These are phyloP conservation scores for Falco columbarius DNA, from an alignment of 2,797 vertebrate genomes.

Conservation along the genomic window DNA sequence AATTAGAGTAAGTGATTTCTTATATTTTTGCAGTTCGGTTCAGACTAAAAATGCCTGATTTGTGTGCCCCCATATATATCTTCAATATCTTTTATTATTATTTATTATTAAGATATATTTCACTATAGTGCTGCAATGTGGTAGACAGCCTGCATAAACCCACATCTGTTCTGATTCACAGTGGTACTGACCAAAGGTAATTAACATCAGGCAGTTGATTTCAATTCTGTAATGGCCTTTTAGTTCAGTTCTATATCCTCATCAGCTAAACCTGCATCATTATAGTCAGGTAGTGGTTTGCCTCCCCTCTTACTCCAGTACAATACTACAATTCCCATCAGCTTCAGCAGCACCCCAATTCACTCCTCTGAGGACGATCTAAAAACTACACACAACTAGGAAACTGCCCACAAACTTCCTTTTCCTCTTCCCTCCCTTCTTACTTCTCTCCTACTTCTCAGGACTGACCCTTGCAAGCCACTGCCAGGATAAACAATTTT, in stretches of 20 bases:
- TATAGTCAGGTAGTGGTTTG: background rate
- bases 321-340: background rate
- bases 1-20: background rate
- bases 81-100: background rate
- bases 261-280: background rate
- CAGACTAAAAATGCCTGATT: background rate
- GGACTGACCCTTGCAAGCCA: background rate
- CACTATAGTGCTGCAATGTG: background rate
- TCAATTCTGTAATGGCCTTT: background rate
- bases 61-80: background rate
- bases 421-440: background rate
- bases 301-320: background rate
- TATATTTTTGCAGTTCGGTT: background rate
- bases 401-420: background rate
- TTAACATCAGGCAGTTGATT: background rate
- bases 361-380: background rate
- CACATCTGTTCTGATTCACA: background rate
- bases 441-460: background rate
- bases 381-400: background rate
- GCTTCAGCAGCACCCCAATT: background rate
- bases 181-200: background rate
- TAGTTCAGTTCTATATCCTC: background rate
- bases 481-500: background rate
- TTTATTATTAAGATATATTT: background rate
- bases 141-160: background rate